Conservation (phyloP, 1,140 invertebrate genomes). For the Hylaeus anthracinus region DNA sequence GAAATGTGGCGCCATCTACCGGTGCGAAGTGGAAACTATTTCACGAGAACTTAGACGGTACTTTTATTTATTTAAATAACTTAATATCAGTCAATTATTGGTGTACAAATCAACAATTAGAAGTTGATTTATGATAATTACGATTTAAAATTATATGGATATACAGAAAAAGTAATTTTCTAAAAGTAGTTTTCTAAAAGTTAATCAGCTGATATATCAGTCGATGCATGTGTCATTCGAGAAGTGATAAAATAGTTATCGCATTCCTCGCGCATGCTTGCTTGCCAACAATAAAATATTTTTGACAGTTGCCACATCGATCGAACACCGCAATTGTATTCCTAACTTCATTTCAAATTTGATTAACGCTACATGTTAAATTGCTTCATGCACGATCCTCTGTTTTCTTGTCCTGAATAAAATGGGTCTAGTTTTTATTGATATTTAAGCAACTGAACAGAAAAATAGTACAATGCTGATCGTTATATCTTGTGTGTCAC, state of each 20-base stretch:
- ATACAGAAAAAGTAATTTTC: too few relatives aligned
- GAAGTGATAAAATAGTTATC: constrained; percentile 1
- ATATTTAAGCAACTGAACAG: neutral
- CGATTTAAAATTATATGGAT: too few relatives aligned
- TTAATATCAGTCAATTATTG: too few relatives aligned
- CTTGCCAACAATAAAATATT: neutral
- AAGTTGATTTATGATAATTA: too few relatives aligned
- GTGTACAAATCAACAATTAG: too few relatives aligned
- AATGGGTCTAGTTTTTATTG: neutral
- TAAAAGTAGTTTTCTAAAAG: neutral
- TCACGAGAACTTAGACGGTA: too few relatives aligned
- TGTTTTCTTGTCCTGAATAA: neutral
- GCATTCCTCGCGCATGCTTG: neutral
- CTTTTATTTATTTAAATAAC: too few relatives aligned
- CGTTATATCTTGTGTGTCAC: neutral
- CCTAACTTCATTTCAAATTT: neutral
- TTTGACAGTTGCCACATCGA: neutral
- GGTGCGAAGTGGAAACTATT: too few relatives aligned
- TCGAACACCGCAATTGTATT: neutral
- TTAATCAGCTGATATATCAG: constrained; percentile 39
- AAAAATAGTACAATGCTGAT: neutral
- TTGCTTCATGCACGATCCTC: neutral
- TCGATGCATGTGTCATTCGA: neutral
- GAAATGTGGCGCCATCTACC: too few relatives aligned
- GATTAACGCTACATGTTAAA: neutral